Evolutionary conservation across 2,888 invertebrate genomes (phyloP).

Genomic region (Drepana falcataria): DNA sequence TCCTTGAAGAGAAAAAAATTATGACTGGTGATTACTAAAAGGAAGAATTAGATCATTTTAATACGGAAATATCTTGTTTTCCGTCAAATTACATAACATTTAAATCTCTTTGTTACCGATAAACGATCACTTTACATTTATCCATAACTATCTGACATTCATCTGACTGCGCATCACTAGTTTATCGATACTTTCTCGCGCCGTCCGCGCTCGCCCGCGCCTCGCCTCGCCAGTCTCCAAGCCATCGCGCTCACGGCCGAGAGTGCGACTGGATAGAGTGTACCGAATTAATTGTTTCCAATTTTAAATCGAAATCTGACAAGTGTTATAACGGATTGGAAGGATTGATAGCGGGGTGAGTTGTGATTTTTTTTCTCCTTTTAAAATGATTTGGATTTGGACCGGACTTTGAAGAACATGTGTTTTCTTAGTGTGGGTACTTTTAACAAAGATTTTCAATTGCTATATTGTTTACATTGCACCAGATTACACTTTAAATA

Average conservation of each 20-base stretch:
- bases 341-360: neutral
- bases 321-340: constrained; percentile 1
- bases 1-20: too few relatives aligned
- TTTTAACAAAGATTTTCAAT: too few relatives aligned
- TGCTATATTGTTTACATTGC: too few relatives aligned
- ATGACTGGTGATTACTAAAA: too few relatives aligned
- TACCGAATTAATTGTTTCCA: constrained; percentile 9
- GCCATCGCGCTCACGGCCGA: constrained; percentile 17
- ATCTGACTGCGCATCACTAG: neutral
- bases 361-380: neutral
- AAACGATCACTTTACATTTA: neutral
- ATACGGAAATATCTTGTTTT: too few relatives aligned
- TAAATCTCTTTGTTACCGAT: neutral
- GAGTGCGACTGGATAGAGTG: constrained; percentile 6
- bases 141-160: neutral
- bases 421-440: too few relatives aligned
- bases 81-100: neutral
- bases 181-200: constrained; percentile 1
- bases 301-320: constrained; percentile 13
- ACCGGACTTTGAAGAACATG: too few relatives aligned
- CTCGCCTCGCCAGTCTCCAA: constrained; percentile 12
- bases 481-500: too few relatives aligned
- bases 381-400: too few relatives aligned
- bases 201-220: too few relatives aligned
- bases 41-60: too few relatives aligned